Evolutionary conservation across 2,797 vertebrate genomes (phyloP), one percentile per base, ranked within the genome.

Genomic region (Crax fasciolata): DNA sequence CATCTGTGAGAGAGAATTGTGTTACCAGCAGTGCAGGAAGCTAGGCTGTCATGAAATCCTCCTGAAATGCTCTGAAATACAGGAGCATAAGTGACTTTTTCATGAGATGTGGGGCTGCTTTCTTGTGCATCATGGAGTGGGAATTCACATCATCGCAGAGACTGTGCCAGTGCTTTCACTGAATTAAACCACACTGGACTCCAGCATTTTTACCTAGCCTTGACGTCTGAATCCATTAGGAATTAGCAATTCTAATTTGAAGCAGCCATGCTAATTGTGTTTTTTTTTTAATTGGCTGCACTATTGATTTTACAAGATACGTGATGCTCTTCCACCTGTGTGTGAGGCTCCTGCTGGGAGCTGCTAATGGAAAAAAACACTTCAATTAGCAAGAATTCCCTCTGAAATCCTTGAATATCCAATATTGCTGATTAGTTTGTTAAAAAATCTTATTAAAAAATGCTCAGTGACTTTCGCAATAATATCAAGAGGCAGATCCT

Each of bases 361-460:
- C 81, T 92, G 77, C 72, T 96, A 96, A 96, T 93, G 86, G 57
- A 82, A 95, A 95, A 90, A 95, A 84, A 2, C 49, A 87, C 79
- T 84, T 89, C 93, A 96, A 92, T 97, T 97, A 96, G 86, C 81
- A 92, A 95, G 84, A 96, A 96, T 97, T 94, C 95, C 92, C 92
- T 87, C 92, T 96, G 93, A 92, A 95, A 95, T 95, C 92, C 90
- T 96, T 95, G 86, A 96, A 96, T 96, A 96, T 91, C 92, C 89
- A 96, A 91, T 97, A 96, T 55, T 93, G 84, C 81, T 89, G 93
- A 96, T 97, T 94, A 96, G 78, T 93, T 95, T 80, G 89, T 94
- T 94, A 88, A 96, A 95, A 95, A 89, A 83, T 83, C 90, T 85
- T 95, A 91, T 89, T 96, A 96, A 91, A 84, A 89, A 95, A 62